phyloP scores from a whole-genome alignment of 2,888 invertebrate species.

The Cantharis lateralis region DNA sequence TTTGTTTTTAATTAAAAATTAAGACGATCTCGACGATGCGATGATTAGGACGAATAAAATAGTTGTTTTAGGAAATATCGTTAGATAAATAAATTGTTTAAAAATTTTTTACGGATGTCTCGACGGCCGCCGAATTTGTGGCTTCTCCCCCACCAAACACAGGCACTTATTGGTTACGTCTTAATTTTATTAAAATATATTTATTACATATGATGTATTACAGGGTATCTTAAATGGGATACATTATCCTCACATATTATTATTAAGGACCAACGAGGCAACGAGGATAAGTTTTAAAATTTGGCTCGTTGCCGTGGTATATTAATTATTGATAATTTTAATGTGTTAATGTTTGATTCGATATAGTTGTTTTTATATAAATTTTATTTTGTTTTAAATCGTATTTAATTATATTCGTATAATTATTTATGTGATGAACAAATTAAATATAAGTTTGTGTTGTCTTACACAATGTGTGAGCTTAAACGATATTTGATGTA shows the following conservation, averaged over 20 bases:
- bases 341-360: conserved; percentile 40
- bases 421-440: conserved; percentile 48
- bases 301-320: conserved; percentile 53
- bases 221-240: conserved; percentile 59
- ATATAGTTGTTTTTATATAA: conserved; percentile 51
- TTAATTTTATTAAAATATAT: conserved; percentile 49
- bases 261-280: conserved; percentile 57
- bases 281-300: conserved; percentile 43
- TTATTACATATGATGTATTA: conserved; percentile 57
- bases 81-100: conserved; percentile 13
- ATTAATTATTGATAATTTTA: conserved; percentile 44
- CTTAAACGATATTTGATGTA: conserved; percentile 49
- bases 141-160: conserved; percentile 57
- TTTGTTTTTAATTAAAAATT: conserved; percentile 8
- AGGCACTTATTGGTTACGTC: conserved; percentile 57
- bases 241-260: conserved; percentile 58
- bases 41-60: conserved; percentile 5
- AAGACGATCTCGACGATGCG: conserved; percentile 20
- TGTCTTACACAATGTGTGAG: conserved; percentile 48
- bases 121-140: conserved; percentile 60
- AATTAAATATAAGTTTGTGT: conserved; percentile 49
- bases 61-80: conserved; percentile 15
- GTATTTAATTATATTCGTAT: conserved; percentile 37
- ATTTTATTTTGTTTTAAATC: conserved; percentile 49
- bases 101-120: conserved; percentile 54